Base-by-base conservation (phyloP, 2,797 vertebrate species). In the Psittacula echo region DNA sequence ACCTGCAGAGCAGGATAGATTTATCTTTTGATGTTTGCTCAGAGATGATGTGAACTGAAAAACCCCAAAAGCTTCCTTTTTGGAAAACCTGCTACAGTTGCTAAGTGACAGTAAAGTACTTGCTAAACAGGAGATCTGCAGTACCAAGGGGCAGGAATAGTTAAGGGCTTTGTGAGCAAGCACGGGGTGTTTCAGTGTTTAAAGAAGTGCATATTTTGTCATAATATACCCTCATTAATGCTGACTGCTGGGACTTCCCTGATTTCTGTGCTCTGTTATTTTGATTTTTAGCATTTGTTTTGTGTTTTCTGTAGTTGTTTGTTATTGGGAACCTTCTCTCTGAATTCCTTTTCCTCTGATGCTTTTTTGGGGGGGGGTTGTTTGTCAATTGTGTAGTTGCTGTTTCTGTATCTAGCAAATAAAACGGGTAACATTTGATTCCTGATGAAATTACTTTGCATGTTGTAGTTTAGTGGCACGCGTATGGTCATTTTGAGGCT, bases 31-130 rank as follows among this genome's bases (percentile, higher is more conserved):
- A 92, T 91, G 82, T 68, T 71, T 92, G 42, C 48, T 65, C 10
- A 5, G 70, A 85, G 77, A 86, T 82, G 60, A 79, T 76, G 56
- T 85, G 90, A 93, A 87, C 86, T 80, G 74, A 83, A 90, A 94
- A 89, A 62, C 78, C 72, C 89, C 76, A 56, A 87, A 94, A 95
- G 70, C 85, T 94, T 92, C 73, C 62, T 89, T 94, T 92, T 83
- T 86, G 85, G 83, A 94, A 90, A 95, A 86, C 39, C 80, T 76
- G 90, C 87, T 83, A 56, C 67, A 94, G 88, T 94, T 95, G 94
- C 94, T 94, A 97, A 95, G 96, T 97, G 96, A 96, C 70, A 48
- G 89, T 67, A 87, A 92, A 86, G 89, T 50, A 83, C 88, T 93
- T 82, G 17, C 83, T 94, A 93, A 96, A 90, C 42, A 93, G 77